Conservation (phyloP, 2,113 vertebrate species). For the Craseonycteris thonglongyai region DNA sequence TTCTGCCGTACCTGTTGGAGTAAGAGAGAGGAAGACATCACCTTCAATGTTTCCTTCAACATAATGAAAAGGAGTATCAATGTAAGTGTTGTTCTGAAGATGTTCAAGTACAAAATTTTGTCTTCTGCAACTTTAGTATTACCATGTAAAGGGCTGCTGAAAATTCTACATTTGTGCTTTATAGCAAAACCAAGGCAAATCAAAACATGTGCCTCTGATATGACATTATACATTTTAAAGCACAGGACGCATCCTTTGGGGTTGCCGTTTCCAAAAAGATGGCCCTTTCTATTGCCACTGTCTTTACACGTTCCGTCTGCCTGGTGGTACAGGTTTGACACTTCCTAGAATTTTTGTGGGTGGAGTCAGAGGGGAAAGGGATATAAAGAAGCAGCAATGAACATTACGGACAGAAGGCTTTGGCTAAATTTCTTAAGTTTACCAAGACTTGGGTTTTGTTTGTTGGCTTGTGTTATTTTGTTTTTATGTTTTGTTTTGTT, state of each 20-base stretch:
- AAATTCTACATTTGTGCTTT: background rate
- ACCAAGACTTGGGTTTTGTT: background rate
- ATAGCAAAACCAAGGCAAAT: background rate
- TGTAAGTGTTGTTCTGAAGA: background rate
- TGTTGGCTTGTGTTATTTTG: background rate
- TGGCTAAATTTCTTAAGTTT: background rate
- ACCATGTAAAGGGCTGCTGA: background rate
- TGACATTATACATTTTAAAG: background rate
- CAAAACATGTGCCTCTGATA: background rate
- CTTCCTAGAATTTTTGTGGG: background rate
- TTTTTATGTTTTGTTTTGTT: background rate
- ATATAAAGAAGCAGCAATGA: background rate
- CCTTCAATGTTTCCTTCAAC: background rate
- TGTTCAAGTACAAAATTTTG: background rate
- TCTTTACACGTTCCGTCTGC: rapidly evolving
- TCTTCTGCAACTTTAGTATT: background rate
- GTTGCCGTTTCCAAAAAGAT: background rate
- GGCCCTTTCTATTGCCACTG: background rate
- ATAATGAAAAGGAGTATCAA: background rate
- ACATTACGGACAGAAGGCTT: background rate
- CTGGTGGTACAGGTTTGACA: background rate
- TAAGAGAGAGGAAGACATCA: background rate
- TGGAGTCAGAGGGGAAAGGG: background rate
- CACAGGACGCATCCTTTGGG: background rate
- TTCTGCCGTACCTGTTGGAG: constrained; percentile 89